Evolutionary conservation across 2,888 invertebrate species (phyloP), one percentile per base, ranked within the genome.

Genomic region (Cataglyphis cursor): DNA sequence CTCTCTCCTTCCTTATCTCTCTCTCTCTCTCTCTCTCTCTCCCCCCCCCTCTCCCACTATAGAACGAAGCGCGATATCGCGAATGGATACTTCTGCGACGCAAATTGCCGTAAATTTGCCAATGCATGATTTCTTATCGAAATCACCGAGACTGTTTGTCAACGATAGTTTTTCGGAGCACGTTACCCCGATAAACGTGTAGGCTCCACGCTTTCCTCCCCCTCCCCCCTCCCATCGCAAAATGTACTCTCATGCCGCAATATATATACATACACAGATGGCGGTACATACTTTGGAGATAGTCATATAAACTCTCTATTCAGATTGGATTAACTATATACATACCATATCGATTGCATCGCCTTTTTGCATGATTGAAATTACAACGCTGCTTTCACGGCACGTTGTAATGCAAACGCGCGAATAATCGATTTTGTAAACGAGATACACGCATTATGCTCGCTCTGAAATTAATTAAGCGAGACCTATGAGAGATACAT

Each of bases 61-160:
- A 81, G 66, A 73, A 82, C 82, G 82, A 68, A 74, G 41, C 44
- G 70, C 73, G 66, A 12, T 85, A 78, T 66, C 87, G 88, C 87
- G 82, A 78, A 83, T 70, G 44, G 57, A 65, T 21, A 83, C 85
- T 54, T 51, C n/a, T 80, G 35, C 31, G 64, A 6, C 76, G 74
- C 76, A 74, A 54, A 84, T 86, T 88, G 75, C 74, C 70, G 61
- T 61, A 73, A 81, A 65, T 51, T 51, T 51, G 51, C n/a, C 64
- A 21, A 35, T 18, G 18, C 72, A 41, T 9, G 21, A 24, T 24
- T 3, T 10, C 10, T 78, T 78, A 78, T 78, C 78, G 41, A 31
- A 12, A 35, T 18, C 51, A 4, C 3, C 54, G 76, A 35, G 41
- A 68, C 31, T 78, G 78, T 78, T 78, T 68, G 68, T 59, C 68